Conservation (phyloP, 1,140 invertebrate genomes). For the Dreissena polymorpha region DNA sequence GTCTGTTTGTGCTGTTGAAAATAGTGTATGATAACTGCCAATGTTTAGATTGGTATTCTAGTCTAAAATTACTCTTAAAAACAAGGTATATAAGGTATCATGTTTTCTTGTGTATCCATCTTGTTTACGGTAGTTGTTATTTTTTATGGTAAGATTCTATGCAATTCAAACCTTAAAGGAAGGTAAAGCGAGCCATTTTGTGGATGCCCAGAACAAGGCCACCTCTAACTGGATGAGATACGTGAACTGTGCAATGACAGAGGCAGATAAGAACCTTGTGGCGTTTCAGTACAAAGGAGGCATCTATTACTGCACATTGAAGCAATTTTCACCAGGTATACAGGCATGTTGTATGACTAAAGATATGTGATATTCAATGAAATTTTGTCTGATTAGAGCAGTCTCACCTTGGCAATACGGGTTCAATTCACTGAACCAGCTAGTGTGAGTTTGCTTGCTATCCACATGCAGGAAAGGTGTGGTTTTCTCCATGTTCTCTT, state of each 20-base stretch:
- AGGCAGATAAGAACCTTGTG: conserved; percentile 82
- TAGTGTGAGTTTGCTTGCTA: too few relatives aligned
- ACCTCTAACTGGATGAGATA: conserved; percentile 83
- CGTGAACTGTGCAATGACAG: conserved; percentile 82
- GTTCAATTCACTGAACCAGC: too few relatives aligned
- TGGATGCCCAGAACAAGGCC: conserved; percentile 80
- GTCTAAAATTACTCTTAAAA: neutral
- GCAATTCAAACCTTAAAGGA: conserved; percentile 26
- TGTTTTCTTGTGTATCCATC: neutral
- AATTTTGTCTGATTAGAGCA: too few relatives aligned
- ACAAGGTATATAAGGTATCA: neutral
- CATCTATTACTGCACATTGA: conserved; percentile 80
- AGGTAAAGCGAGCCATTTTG: conserved; percentile 72
- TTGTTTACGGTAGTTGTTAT: too few relatives aligned
- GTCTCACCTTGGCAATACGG: too few relatives aligned
- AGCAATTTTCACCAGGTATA: too few relatives aligned
- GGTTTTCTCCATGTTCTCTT: too few relatives aligned
- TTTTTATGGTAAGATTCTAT: too few relatives aligned
- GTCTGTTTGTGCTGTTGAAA: neutral
- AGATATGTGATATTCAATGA: too few relatives aligned
- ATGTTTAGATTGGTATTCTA: neutral
- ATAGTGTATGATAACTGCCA: neutral
- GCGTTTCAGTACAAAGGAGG: conserved; percentile 82
- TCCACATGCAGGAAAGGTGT: too few relatives aligned
- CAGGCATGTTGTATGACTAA: too few relatives aligned